These are phyloP conservation scores for Papilio polyxenes DNA, from an alignment of 1,140 invertebrate genomes.

Conservation along the genomic window DNA sequence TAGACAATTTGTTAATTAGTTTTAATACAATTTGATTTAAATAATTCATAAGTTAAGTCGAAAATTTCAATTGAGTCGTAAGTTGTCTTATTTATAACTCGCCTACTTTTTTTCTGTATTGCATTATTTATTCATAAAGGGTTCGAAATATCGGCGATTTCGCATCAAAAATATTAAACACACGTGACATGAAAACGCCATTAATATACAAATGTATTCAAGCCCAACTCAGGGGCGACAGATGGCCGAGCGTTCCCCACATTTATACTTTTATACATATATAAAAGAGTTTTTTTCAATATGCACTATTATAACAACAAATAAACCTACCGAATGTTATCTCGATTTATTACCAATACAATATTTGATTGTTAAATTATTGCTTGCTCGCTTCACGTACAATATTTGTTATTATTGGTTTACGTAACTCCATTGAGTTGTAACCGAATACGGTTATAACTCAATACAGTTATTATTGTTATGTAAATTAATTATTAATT, in stretches of 20 bases:
- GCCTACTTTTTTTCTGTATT: not conserved
- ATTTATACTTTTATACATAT: slow-evolving; percentile 52
- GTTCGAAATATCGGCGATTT: slow-evolving; percentile 37
- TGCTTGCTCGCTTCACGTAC: not conserved
- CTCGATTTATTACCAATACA: slow-evolving; percentile 47
- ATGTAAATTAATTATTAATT: slow-evolving; percentile 32
- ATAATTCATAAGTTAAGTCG: no score
- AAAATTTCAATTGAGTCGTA: no score
- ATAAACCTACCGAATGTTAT: slow-evolving; percentile 45
- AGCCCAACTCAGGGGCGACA: slow-evolving; percentile 58
- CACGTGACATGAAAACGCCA: slow-evolving; percentile 58
- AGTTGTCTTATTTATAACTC: no score
- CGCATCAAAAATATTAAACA: slow-evolving; percentile 50
- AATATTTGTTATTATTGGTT: slow-evolving; percentile 34
- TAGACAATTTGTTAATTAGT: no score
- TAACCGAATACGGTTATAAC: slow-evolving; percentile 34
- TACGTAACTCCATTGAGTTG: slow-evolving; percentile 18
- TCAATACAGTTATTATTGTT: slow-evolving; percentile 34
- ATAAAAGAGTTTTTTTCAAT: slow-evolving; percentile 48
- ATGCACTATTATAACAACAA: slow-evolving; percentile 54
- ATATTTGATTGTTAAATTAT: slow-evolving; percentile 40
- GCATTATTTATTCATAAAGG: not conserved
- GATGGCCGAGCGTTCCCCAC: slow-evolving; percentile 61
- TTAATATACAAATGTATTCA: slow-evolving; percentile 58
- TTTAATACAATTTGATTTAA: not conserved